Percentiles rank a stretch among this genome's conserved stretches.
Evolutionary conservation across 1,140 invertebrate species (phyloP).

Genomic region (Plodia interpunctella): DNA sequence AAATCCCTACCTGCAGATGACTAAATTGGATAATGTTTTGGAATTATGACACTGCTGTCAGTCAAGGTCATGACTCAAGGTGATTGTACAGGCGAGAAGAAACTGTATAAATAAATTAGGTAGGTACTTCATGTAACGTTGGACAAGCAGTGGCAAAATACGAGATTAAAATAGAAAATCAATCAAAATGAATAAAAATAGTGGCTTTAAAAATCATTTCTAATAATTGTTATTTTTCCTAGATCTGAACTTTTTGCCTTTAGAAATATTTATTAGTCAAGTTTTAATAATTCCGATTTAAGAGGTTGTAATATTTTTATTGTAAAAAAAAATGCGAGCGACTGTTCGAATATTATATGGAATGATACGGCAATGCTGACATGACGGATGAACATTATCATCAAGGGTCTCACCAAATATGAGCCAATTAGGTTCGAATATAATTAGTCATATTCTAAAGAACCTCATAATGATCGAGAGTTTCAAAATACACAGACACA

Average conservation of each 20-base stretch:
- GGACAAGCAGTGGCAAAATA: no score
- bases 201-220: no score
- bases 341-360: conserved; percentile 10
- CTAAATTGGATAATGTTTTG: neutral
- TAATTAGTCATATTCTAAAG: conserved; percentile 9
- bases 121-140: no score
- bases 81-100: conserved; percentile 2
- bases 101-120: neutral
- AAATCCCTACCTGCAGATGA: neutral
- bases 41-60: neutral
- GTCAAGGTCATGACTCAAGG: conserved; percentile 14
- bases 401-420: conserved; percentile 9
- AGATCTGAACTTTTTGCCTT: no score
- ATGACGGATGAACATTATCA: conserved; percentile 12
- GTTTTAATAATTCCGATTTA: no score
- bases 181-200: no score
- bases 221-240: no score
- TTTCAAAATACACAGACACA: neutral
- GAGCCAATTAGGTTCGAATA: conserved; percentile 12
- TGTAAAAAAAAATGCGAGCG: neutral
- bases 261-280: no score
- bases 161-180: no score
- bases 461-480: conserved; percentile 9
- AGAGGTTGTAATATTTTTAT: no score
- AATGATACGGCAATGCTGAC: conserved; percentile 12